Conservation (phyloP, 2,797 vertebrate genomes). For the Rousettus madagascariensis region DNA sequence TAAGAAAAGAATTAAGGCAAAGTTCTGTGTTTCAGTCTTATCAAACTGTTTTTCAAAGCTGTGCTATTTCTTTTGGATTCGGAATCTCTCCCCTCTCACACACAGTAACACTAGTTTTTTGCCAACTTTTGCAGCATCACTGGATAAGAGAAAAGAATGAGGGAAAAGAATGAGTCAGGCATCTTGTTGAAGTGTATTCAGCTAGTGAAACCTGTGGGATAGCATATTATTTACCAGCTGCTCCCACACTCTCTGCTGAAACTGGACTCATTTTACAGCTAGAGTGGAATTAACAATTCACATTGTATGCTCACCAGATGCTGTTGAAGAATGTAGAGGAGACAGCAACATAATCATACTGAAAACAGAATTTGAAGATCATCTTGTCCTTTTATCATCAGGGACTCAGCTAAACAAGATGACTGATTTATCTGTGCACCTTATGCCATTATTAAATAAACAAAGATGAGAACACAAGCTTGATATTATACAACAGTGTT, state of each 20-base stretch:
- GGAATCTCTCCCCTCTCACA: neutral
- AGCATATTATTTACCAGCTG: constrained; percentile 74
- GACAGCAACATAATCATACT: constrained; percentile 65
- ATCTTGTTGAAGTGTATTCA: constrained; percentile 63
- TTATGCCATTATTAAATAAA: constrained; percentile 72
- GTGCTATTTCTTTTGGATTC: neutral
- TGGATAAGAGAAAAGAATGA: neutral
- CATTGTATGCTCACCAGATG: constrained; percentile 74
- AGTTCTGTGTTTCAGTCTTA: neutral
- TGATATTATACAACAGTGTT: constrained; percentile 36
- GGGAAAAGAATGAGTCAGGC: constrained; percentile 13
- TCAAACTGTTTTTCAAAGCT: neutral
- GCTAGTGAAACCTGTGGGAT: constrained; percentile 69
- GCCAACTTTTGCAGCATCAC: constrained; percentile 32
- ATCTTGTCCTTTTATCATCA: constrained; percentile 75
- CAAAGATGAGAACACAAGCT: neutral
- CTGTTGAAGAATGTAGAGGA: constrained; percentile 74
- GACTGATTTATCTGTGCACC: constrained; percentile 43
- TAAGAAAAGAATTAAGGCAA: neutral
- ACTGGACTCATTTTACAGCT: constrained; percentile 77
- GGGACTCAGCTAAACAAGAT: constrained; percentile 65
- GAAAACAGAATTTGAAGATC: constrained; percentile 79
- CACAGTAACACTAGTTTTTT: neutral
- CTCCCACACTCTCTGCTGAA: constrained; percentile 68
- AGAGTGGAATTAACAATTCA: constrained; percentile 78